These are phyloP conservation scores for Lytechinus pictus DNA, from an alignment of 35 echinoderm and acorn worm genomes.

Conservation along the genomic window DNA sequence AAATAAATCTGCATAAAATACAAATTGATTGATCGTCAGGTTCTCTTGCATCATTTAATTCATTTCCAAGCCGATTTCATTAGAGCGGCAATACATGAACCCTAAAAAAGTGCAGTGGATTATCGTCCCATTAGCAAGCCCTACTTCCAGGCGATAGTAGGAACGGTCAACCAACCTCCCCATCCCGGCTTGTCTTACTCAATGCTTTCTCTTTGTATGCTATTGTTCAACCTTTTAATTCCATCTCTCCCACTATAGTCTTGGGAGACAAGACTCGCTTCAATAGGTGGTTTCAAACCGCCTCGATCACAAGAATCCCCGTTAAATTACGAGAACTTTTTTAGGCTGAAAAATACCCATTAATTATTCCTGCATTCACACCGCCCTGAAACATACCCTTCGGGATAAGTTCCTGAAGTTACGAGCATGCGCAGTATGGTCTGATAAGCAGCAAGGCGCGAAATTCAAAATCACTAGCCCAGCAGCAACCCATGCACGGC, in stretches of 20 bases:
- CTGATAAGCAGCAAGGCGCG: too few relatives aligned
- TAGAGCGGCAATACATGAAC: slow-evolving; percentile 49
- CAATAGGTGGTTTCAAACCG: too few relatives aligned
- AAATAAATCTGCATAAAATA: slow-evolving; percentile 55
- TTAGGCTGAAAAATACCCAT: too few relatives aligned
- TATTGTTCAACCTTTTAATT: slow-evolving; percentile 4
- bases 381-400: too few relatives aligned
- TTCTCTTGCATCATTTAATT: slow-evolving; percentile 59
- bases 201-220: slow-evolving; percentile 24
- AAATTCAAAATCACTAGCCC: too few relatives aligned
- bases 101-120: slow-evolving; percentile 49
- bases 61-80: slow-evolving; percentile 57
- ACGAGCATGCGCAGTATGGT: too few relatives aligned
- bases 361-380: too few relatives aligned
- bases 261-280: not conserved
- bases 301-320: too few relatives aligned
- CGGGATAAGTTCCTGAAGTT: too few relatives aligned
- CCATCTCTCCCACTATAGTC: not conserved
- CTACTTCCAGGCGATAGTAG: slow-evolving; percentile 24
- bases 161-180: slow-evolving; percentile 9
- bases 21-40: slow-evolving; percentile 55
- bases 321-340: too few relatives aligned
- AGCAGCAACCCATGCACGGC: too few relatives aligned
- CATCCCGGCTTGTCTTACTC: not conserved
- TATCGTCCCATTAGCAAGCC: slow-evolving; percentile 47